These are phyloP conservation scores for Andrena flavipes DNA, from an alignment of 2,888 invertebrate species.

Conservation along the genomic window DNA sequence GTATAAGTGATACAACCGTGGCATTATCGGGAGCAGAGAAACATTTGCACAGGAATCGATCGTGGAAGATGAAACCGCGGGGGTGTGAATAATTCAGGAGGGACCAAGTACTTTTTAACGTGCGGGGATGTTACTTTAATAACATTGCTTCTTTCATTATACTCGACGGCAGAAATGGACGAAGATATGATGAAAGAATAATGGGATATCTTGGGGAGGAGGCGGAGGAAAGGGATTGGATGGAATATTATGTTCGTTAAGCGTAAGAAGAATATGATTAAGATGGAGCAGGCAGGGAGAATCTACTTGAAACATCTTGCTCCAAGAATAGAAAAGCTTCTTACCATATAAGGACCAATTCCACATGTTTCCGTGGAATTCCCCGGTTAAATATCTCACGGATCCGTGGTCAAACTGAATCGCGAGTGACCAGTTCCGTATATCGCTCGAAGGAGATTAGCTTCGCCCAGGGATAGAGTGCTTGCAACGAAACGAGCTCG, in stretches of 20 bases:
- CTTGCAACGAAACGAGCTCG: slow-evolving; percentile 8
- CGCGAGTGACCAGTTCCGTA: neutral
- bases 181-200: neutral
- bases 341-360: too few relatives aligned
- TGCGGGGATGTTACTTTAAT: slow-evolving; percentile 7
- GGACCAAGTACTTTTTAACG: slow-evolving; percentile 17
- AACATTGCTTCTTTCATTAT: neutral
- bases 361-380: neutral
- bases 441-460: neutral
- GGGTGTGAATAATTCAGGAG: slow-evolving; percentile 44
- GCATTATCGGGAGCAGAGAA: slow-evolving; percentile 48
- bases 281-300: too few relatives aligned
- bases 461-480: neutral
- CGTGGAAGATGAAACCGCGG: slow-evolving; percentile 33
- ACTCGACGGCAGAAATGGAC: neutral
- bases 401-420: neutral
- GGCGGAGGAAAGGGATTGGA: neutral
- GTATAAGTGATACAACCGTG: slow-evolving; percentile 56
- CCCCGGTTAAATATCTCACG: neutral
- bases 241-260: too few relatives aligned
- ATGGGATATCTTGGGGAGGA: neutral
- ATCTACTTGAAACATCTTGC: too few relatives aligned
- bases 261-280: too few relatives aligned
- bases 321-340: too few relatives aligned
- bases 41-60: slow-evolving; percentile 34